Base-by-base conservation (phyloP, 2,797 vertebrate genomes). In the Tokudaia muenninki region DNA sequence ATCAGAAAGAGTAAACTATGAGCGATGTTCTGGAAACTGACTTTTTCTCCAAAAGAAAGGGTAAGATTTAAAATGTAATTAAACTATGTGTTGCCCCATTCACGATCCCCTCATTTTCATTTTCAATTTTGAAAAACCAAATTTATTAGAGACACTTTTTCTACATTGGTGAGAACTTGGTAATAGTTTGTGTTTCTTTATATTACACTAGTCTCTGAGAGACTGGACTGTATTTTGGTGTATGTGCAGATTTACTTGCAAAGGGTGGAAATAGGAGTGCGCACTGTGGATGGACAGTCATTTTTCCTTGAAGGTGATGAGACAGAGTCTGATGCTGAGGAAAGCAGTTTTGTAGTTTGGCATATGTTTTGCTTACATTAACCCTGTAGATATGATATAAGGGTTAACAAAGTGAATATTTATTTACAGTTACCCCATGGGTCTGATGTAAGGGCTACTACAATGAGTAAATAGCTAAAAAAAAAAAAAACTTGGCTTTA, bases 161-260 rank as follows among this genome's bases (percentile, higher is more conserved):
- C 1, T 0, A 2, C 1, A 6, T 3, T 26, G 10, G 37, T 22
- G 1, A 47, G n/a, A 91, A 41, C 2, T 16, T 24, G 12, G 2
- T n/a, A 21, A 26, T 22, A 2, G 24, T 22, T 61, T 13, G 7
- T 1, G 6, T 2, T 14, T 65, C 10, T 34, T 41, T 87, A 75
- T 6, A 1, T 91, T 57, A 13, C 17, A 10, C 13, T 47, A 1
- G 1, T 1, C 10, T 90, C 4, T 55, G 52, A 75, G 12, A 29
- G 4, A 16, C 11, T 1, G 5, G 1, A 4, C 9, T 34, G 26
- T 65, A 12, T 65, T 29, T 31, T 65, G 24, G 61, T 3, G 24
- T 63, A 29, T 9, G n/a, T 17, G 0, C 3, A 79, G 10, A 37
- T 8, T 77, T 17, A 26, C 4, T 91, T 44, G 19, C 1, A 55